Percentiles rank a stretch among this genome's conserved stretches.
Evolutionary conservation across 2,888 invertebrate species (phyloP).

Genomic region (Chloroclysta siterata): DNA sequence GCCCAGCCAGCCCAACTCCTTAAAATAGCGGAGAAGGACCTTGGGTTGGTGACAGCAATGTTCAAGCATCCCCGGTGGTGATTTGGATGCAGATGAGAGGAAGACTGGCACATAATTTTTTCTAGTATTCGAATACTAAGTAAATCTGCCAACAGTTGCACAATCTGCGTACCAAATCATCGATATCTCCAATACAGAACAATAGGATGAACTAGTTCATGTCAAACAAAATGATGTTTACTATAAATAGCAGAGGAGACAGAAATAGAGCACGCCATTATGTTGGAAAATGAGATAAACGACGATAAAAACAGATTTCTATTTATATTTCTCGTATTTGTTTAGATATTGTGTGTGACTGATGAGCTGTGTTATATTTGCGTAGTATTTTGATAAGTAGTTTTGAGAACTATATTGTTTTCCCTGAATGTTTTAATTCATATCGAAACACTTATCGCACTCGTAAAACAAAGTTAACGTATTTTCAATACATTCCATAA

Average conservation of each 20-base stretch:
- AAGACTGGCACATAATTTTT: too few relatives aligned
- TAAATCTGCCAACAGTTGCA: too few relatives aligned
- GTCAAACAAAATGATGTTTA: not conserved
- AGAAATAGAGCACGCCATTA: constrained; percentile 42
- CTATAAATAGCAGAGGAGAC: constrained; percentile 42
- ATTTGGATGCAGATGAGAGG: too few relatives aligned
- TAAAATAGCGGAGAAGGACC: too few relatives aligned
- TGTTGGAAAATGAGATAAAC: constrained; percentile 43
- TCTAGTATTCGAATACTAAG: too few relatives aligned
- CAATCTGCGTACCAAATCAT: not conserved
- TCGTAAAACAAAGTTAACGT: too few relatives aligned
- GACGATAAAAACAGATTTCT: constrained; percentile 46
- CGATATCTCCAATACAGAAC: not conserved
- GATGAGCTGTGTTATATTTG: constrained; percentile 5
- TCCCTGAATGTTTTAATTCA: not conserved
- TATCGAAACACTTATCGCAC: too few relatives aligned
- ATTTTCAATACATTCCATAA: too few relatives aligned
- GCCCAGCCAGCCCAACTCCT: too few relatives aligned
- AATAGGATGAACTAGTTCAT: not conserved
- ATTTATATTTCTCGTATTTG: constrained; percentile 40
- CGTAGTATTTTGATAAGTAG: constrained; percentile 11
- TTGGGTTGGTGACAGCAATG: too few relatives aligned
- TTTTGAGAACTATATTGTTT: not conserved
- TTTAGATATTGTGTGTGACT: constrained; percentile 19
- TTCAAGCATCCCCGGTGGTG: too few relatives aligned